Base-by-base conservation (phyloP, 2,113 vertebrate species). In the Genyomyrus donnyi region DNA sequence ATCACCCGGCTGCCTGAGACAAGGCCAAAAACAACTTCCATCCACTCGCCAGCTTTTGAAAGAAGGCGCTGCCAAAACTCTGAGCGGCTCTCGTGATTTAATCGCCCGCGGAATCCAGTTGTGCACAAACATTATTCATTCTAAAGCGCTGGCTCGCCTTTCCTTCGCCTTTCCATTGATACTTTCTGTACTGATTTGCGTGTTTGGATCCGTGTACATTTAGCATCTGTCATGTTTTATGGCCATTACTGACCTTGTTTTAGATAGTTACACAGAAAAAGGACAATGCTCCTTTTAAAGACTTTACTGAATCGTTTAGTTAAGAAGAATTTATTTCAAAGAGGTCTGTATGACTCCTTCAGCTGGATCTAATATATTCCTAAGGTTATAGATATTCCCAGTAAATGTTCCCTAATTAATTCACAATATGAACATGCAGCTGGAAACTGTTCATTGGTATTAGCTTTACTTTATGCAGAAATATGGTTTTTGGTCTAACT, bases 11-110 rank as follows among this genome's bases (percentile, higher is more conserved):
- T 83, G 88, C 17, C 48, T 77, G 90, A 85, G 85, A 24, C 70
- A 58, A 90, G 90, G 62, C n/a, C 90, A 89, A 94, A 86, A 91
- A 90, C 89, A 85, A 24, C 92, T 91, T 94, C 92, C 91, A 91
- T 92, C 56, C 87, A 90, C 93, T 85, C 86, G 84, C 91, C 90
- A 90, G 92, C 90, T 93, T 91, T 92, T 91, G 94, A 87, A 52
- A 85, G 56, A 88, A 70, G n/a, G 4, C 91, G 88, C 90, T 91
- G 91, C 89, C 90, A 91, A 15, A 85, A 91, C 91, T 89, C 90
- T 89, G 9, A 87, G 89, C 91, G 85, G 89, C 84, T 91, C 89
- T 92, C 90, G 88, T 91, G 45, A 91, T 91, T 93, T 92, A 27
- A 90, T 85, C 89, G 90, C 90, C 86, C 70, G 8, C 87, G 85